These are phyloP conservation scores for Rhyacichthys aspro DNA, from an alignment of 2,797 vertebrate species.

Conservation along the genomic window DNA sequence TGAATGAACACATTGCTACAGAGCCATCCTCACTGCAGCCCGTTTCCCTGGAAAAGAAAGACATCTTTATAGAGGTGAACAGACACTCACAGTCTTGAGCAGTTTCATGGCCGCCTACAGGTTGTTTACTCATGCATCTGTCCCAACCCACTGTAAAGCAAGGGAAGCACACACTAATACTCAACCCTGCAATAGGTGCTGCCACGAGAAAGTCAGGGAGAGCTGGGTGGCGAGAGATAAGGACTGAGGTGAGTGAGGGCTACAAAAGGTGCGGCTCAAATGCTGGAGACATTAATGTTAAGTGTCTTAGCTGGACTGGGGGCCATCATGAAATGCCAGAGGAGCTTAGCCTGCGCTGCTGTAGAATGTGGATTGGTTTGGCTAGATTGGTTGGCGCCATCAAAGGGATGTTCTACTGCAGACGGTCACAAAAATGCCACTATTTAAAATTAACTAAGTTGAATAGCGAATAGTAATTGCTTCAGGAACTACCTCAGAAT, in stretches of 20 bases:
- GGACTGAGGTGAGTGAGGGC: conserved; percentile 49
- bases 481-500: too few species aligned
- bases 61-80: conserved; percentile 74
- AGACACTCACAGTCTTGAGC: conserved; percentile 65
- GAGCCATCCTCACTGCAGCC: conserved; percentile 56
- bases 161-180: conserved; percentile 13
- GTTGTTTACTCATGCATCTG: conserved; percentile 65
- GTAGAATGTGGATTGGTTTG: conserved; percentile 39
- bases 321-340: conserved; percentile 51
- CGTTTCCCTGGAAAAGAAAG: conserved; percentile 66
- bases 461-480: too few species aligned
- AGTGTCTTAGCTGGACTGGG: conserved; percentile 58
- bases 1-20: conserved; percentile 68
- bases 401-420: conserved; percentile 47
- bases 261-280: conserved; percentile 45
- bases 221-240: conserved; percentile 67
- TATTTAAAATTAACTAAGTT: conserved; percentile 8
- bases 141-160: conserved; percentile 38
- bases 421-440: conserved; percentile 43
- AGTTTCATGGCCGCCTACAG: conserved; percentile 59
- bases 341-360: conserved; percentile 61
- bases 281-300: conserved; percentile 57
- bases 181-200: conserved; percentile 22
- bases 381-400: conserved; percentile 14
- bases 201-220: conserved; percentile 45